Conservation (phyloP, 2,113 vertebrate species). For the Alaudala cheleensis region DNA sequence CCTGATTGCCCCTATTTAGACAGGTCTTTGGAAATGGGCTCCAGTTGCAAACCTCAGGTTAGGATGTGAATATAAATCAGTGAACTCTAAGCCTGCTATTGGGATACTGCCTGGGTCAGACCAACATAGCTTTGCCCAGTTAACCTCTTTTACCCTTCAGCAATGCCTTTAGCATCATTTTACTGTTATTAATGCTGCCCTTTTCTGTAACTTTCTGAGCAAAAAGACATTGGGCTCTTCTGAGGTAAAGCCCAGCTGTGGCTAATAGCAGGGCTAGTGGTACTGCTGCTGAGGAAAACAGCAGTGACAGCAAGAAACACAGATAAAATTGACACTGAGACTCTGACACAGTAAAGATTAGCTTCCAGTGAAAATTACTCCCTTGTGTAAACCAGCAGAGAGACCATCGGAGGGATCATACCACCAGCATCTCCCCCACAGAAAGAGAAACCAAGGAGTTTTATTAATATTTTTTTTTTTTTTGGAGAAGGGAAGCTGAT, state of each 20-base stretch:
- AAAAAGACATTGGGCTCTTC: constrained; percentile 13
- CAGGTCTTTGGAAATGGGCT: constrained; percentile 59
- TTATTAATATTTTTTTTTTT: neutral
- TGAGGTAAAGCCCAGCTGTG: constrained; percentile 52
- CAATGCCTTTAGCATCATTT: constrained; percentile 37
- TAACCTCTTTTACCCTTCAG: constrained; percentile 46
- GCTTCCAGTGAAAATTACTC: constrained; percentile 64
- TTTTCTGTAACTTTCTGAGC: constrained; percentile 37
- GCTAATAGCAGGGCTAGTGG: constrained; percentile 64
- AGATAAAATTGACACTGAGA: constrained; percentile 57
- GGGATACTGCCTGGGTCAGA: constrained; percentile 12
- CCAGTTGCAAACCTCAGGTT: constrained; percentile 25
- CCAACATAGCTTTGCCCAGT: constrained; percentile 15
- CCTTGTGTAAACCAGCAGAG: constrained; percentile 22
- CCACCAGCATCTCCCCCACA: neutral
- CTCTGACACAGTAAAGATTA: constrained; percentile 59
- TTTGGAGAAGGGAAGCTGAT: neutral
- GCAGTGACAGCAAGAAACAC: constrained; percentile 50
- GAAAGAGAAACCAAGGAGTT: neutral
- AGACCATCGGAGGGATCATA: neutral
- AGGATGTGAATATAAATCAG: constrained; percentile 59
- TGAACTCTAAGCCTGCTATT: constrained; percentile 32
- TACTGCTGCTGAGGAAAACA: constrained; percentile 67
- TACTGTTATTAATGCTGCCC: constrained; percentile 40
- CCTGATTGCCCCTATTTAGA: constrained; percentile 65